Base-by-base conservation (phyloP, 2,113 vertebrate species). In the Prolemur simus region DNA sequence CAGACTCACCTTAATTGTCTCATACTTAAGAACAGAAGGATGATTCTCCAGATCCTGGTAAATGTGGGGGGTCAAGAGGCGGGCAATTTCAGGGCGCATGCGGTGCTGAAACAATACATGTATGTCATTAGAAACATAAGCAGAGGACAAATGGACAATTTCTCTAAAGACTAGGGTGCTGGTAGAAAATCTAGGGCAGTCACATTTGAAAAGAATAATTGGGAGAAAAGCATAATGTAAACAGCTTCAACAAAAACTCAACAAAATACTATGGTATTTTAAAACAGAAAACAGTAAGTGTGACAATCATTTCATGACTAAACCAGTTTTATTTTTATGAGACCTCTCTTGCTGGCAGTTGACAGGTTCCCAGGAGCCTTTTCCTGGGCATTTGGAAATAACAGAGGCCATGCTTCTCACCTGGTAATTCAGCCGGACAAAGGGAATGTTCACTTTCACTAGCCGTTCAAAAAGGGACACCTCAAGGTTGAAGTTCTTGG, bases 381-480 rank as follows among this genome's bases (percentile, higher is more conserved):
- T 39, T n/a, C 87, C 39, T 56, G 11, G 34, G 71, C 56, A 83
- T 68, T 20, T 32, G 18, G 6, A 73, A 91, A 56, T 6, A 89
- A 85, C 13, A 92, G 21, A 90, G 81, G 23, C 45, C 78, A 71
- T 63, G 32, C 25, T 96, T 78, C 98, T 99, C 88, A 99, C 99
- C 99, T 99, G 99, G 96, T 99, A 99, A 98, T 99, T 99, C 85
- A 99, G 99, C 92, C 99, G 98, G 88, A 99, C 99, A 96, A 98
- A 99, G 8, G 99, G 99, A 87, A 99, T 98, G 58, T 98, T 94
- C 29, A 99, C 98, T 89, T 98, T 99, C 97, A 99, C 99, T 76
- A 99, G 99, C 66, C 99, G 99, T 98, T 99, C 99, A 98, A 99
- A 99, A 98, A 99, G 99, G 69, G 99, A 99, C 71, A 99, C 99